These are phyloP conservation scores for Megalurothrips usitatus DNA, from an alignment of 2,888 invertebrate genomes.

Conservation along the genomic window DNA sequence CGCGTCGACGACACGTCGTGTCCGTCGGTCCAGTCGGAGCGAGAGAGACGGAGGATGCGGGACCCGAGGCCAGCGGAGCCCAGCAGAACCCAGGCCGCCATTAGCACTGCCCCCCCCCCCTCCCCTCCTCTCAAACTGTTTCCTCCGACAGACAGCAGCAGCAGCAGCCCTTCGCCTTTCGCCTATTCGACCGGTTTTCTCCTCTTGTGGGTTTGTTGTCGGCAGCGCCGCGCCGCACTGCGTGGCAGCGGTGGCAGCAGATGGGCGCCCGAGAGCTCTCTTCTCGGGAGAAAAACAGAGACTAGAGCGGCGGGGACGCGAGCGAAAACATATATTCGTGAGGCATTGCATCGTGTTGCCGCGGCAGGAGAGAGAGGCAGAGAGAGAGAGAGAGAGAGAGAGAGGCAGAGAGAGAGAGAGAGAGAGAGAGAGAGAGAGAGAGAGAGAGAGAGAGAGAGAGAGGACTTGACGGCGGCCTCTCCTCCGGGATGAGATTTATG, in stretches of 20 bases:
- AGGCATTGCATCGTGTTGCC: not conserved
- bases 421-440: not conserved
- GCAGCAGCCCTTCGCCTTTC: not conserved
- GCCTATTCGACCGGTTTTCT: not conserved
- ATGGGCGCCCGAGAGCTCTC: not conserved
- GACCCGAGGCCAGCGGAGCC: too few relatives aligned
- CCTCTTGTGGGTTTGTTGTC: not conserved
- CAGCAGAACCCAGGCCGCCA: not conserved
- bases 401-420: not conserved
- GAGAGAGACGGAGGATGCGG: too few relatives aligned
- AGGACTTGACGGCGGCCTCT: not conserved
- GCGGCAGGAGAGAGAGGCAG: not conserved
- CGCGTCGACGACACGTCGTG: too few relatives aligned
- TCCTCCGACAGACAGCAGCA: too few relatives aligned
- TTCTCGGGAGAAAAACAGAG: not conserved
- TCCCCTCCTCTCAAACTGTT: not conserved
- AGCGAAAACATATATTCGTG: too few relatives aligned
- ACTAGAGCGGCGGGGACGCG: not conserved
- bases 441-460: not conserved
- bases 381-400: not conserved
- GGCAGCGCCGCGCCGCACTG: not conserved
- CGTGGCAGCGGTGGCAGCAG: not conserved
- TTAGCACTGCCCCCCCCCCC: not conserved
- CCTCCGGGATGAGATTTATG: constrained; percentile 11
- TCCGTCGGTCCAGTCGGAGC: too few relatives aligned